These are phyloP conservation scores for Amblyraja radiata DNA, from an alignment of 2,797 vertebrate species.

Conservation along the genomic window DNA sequence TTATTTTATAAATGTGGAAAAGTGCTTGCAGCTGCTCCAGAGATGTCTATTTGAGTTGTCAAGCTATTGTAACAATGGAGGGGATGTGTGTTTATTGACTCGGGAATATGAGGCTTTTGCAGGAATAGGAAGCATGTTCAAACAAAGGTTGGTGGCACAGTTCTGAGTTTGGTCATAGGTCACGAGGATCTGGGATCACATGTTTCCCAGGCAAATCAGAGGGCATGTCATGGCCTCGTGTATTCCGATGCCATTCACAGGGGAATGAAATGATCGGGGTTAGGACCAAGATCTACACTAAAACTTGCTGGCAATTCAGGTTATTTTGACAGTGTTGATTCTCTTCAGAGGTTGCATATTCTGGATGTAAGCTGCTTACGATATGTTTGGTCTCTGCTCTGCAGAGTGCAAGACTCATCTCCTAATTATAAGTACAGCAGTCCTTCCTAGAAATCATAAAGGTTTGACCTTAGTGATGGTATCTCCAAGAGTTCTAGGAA, in stretches of 20 bases:
- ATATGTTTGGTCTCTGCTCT: background rate
- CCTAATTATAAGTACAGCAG: background rate
- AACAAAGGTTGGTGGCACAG: background rate
- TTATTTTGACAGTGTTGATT: background rate
- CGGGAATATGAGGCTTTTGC: background rate
- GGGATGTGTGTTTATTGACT: conserved; percentile 32
- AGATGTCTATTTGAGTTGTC: conserved; percentile 32
- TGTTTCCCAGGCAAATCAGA: background rate
- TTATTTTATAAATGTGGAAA: conserved; percentile 38
- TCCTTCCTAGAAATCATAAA: background rate
- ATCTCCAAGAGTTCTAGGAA: background rate
- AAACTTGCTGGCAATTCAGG: background rate
- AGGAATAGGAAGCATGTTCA: background rate
- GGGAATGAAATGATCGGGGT: background rate
- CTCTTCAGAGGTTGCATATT: background rate
- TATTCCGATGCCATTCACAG: background rate
- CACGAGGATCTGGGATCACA: background rate
- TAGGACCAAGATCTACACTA: background rate
- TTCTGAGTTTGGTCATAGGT: background rate
- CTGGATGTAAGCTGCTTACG: background rate
- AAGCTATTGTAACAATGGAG: conserved; percentile 17
- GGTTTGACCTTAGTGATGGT: background rate
- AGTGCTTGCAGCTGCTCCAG: conserved; percentile 35
- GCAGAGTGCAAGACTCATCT: background rate
- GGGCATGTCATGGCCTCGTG: background rate